A percentile compares a stretch with the other conserved stretches of the same genome.
Conservation (phyloP, 2,888 invertebrate species). For the Leucozona laternaria region DNA sequence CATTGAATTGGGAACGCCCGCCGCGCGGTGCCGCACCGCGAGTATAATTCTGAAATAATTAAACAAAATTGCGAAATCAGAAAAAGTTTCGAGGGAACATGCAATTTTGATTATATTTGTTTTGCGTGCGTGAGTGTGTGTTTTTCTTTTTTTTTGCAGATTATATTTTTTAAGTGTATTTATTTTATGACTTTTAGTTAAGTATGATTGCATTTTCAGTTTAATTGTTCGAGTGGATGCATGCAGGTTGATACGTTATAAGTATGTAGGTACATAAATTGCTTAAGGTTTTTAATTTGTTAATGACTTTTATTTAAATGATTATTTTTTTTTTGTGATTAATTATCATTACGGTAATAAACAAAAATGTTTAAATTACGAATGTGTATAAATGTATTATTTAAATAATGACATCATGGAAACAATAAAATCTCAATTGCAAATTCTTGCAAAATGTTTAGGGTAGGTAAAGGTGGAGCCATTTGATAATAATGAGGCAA, state of each 20-base stretch:
- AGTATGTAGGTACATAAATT: neutral
- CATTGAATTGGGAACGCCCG: slow-evolving; percentile 58
- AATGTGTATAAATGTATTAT: neutral
- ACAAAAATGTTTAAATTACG: neutral
- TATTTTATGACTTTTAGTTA: slow-evolving; percentile 30
- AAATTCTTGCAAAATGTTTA: too few relatives aligned
- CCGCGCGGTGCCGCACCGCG: too few relatives aligned
- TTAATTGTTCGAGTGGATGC: slow-evolving; percentile 20
- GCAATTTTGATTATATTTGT: slow-evolving; percentile 35
- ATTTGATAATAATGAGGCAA: too few relatives aligned
- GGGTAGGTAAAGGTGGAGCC: too few relatives aligned
- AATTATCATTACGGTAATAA: neutral
- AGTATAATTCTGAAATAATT: slow-evolving; percentile 64
- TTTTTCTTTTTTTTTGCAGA: neutral
- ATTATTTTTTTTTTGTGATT: neutral
- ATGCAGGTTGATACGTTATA: neutral
- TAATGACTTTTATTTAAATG: slow-evolving; percentile 14
- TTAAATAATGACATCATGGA: too few relatives aligned
- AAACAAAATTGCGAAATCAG: slow-evolving; percentile 55
- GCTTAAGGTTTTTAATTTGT: slow-evolving; percentile 8
- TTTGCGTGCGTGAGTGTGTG: neutral
- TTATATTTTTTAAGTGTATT: slow-evolving; percentile 34
- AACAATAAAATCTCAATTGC: too few relatives aligned
- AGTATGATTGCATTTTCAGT: slow-evolving; percentile 54
- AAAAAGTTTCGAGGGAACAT: slow-evolving; percentile 43